Base-by-base conservation (phyloP, 2,113 vertebrate genomes). In the Tringa solitaria region DNA sequence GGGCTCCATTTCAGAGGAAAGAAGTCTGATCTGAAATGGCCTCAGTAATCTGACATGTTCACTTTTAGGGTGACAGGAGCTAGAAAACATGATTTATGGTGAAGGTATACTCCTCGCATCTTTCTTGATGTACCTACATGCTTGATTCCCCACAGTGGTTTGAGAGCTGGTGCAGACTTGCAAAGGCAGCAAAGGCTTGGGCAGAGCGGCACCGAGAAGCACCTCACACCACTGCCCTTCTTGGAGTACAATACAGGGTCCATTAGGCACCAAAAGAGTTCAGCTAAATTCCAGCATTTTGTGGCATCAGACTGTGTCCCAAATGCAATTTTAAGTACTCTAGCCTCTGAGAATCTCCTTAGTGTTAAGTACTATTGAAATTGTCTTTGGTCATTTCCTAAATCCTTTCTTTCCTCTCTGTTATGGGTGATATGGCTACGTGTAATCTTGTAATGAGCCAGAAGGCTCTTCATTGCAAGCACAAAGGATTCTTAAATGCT, bases 331-430 rank as follows among this genome's bases (percentile, higher is more conserved):
- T 67, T 32, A 61, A 56, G 35, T 50, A n/a, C 57, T 67, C 23
- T 15, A 89, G 46, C 21, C 41, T 77, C 51, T 76, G 45, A 76
- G 70, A 72, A 92, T 72, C 63, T 72, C 59, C 46, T 85, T 61
- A 65, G 75, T 54, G 45, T 72, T 72, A 85, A 86, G 21, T 39
- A 65, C 45, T 48, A 56, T 37, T 92, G 84, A 92, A 89, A 89
- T 51, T 65, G 75, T 72, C 75, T 92, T 39, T 26, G 57, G 35
- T 37, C 14, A 67, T 59, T 72, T 81, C 65, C 57, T 65, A 85
- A 81, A 89, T 72, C 69, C 51, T 61, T 85, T 80, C 57, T 81
- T 67, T 77, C 63, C 64, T 72, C 50, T 65, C 85, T 56, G 35
- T 60, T 64, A 89, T 26, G 50, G n/a, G 39, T 70, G 69, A 81